Conservation (phyloP, 2,113 vertebrate genomes). For the Octodon degus region DNA sequence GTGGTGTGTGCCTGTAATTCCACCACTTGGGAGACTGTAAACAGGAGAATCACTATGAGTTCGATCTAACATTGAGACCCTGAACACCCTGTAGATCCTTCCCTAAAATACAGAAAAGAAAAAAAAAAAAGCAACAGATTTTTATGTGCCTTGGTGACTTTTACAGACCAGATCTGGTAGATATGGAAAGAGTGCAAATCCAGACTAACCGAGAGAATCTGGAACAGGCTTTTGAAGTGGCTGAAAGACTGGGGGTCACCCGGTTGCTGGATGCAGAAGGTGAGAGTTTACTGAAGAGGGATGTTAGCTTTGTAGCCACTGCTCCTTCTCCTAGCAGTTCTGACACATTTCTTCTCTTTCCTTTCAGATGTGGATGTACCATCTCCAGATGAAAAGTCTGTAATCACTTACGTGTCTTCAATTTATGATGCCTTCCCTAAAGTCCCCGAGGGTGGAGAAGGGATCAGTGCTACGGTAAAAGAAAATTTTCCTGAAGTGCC, state of each 20-base stretch:
- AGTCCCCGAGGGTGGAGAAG: slow-evolving; percentile 97
- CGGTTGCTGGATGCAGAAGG: slow-evolving; percentile 97
- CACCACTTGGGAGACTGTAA: no score
- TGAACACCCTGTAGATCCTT: no score
- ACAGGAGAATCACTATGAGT: no score
- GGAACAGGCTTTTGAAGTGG: slow-evolving; percentile 98
- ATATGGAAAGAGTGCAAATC: slow-evolving; percentile 95
- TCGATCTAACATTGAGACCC: no score
- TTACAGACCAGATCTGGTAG: slow-evolving; percentile 96
- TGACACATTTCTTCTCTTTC: slow-evolving; percentile 48
- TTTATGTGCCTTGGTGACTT: background rate
- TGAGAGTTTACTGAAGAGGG: slow-evolving; percentile 78
- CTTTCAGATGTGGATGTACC: slow-evolving; percentile 95
- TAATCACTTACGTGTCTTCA: slow-evolving; percentile 99
- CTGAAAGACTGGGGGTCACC: slow-evolving; percentile 96
- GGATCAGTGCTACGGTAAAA: slow-evolving; percentile 93
- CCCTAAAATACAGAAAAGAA: no score
- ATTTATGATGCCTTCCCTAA: slow-evolving; percentile 99
- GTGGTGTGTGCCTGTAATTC: no score
- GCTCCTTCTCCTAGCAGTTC: background rate
- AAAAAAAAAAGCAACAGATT: background rate
- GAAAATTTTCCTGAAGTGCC: slow-evolving; percentile 24
- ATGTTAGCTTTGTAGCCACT: background rate
- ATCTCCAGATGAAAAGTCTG: slow-evolving; percentile 98
- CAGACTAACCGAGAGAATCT: slow-evolving; percentile 97